Base-by-base conservation (phyloP, 2,113 vertebrate genomes). In the Tauraco erythrolophus region DNA sequence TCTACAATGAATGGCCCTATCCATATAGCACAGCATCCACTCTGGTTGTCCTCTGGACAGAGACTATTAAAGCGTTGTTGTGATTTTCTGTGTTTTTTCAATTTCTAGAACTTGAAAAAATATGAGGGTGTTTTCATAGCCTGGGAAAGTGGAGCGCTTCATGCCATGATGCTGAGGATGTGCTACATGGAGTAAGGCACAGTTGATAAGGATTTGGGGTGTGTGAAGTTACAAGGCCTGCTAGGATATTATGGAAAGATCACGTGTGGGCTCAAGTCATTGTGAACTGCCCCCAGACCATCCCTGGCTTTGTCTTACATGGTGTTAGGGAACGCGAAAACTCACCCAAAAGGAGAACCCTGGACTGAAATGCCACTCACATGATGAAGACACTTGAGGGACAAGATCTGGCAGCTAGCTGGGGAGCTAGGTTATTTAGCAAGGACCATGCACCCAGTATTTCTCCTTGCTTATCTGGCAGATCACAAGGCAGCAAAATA, bases 371-470 rank as follows among this genome's bases (percentile, higher is more conserved):
- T 10, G 27, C 3, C n/a, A 58, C 37, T 41, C 16, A n/a, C 2
- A 7, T 0, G 0, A 15, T 21, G 2, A 48, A 69, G 11, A 30
- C 12, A 65, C 28, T 41, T 25, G 1, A 16, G 23, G 22, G 14
- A 14, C 23, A 45, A 31, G 39, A 61, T 60, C 54, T 6, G 2
- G 21, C 16, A 65, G 50, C 39, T 54, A 89, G 21, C n/a, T 70
- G 50, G 14, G 18, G 17, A 78, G 28, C 54, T 33, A 33, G 54
- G 31, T 62, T 31, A 51, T 39, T 75, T 60, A 31, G 9, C 41
- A 84, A 14, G 28, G 28, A 50, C 19, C 58, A 3, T 2, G 9
- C 9, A 30, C 6, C 11, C 13, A 23, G 0, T 48, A 41, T 64
- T 91, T 84, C 71, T 89, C 31, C 88, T 78, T 51, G 43, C 22